These are phyloP conservation scores for Hemichromis elongatus DNA, from an alignment of 2,113 vertebrate species.

Conservation along the genomic window DNA sequence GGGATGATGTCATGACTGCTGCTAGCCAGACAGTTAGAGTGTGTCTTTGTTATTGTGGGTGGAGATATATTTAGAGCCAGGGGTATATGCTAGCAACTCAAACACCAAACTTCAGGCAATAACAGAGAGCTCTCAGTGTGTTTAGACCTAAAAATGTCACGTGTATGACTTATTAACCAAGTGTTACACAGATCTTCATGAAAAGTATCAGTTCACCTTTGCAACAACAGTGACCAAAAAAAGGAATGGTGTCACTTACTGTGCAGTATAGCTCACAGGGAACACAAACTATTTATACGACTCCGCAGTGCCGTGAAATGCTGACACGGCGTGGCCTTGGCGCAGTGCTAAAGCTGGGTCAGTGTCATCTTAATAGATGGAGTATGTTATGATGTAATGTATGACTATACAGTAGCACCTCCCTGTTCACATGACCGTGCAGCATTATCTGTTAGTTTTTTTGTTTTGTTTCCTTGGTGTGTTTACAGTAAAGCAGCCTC, in stretches of 20 bases:
- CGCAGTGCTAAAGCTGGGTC: background rate
- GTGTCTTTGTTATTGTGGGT: background rate
- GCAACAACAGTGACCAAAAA: background rate
- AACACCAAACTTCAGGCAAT: background rate
- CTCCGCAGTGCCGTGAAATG: conserved; percentile 1
- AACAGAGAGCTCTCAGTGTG: background rate
- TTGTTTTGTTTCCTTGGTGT: conserved; percentile 46
- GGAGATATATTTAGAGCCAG: background rate
- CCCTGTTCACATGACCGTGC: conserved; percentile 31
- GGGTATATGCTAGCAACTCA: background rate
- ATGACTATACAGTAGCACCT: conserved; percentile 21
- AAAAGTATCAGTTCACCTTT: background rate
- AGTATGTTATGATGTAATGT: conserved; percentile 7
- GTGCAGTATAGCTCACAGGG: conserved; percentile 12
- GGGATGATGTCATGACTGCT: conserved; percentile 56
- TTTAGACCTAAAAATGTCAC: background rate
- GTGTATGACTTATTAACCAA: background rate
- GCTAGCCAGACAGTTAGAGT: background rate
- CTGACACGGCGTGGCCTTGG: conserved; percentile 46
- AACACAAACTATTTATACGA: conserved; percentile 48
- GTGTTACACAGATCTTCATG: background rate
- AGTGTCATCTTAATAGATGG: conserved; percentile 27
- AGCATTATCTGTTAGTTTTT: conserved; percentile 23
- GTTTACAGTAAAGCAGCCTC: background rate
- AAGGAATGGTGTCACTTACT: background rate